These are phyloP conservation scores for Anadara kagoshimensis DNA, from an alignment of 1,140 invertebrate genomes.

Conservation along the genomic window DNA sequence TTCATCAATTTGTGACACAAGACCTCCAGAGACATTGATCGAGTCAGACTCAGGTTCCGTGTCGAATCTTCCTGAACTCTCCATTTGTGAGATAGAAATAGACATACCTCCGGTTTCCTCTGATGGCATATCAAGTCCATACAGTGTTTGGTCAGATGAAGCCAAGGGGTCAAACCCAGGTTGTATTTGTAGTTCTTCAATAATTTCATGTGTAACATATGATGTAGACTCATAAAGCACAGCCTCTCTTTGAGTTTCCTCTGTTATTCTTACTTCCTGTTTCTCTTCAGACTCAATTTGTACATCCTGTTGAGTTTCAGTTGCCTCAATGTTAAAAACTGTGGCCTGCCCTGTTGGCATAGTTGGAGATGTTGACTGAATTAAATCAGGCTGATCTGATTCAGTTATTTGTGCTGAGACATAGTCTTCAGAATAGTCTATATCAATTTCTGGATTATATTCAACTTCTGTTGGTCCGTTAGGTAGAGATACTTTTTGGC, in stretches of 20 bases:
- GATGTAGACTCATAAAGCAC: constrained; percentile 7
- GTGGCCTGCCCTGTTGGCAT: constrained; percentile 27
- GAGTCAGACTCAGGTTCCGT: constrained; percentile 46
- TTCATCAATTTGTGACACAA: constrained; percentile 47
- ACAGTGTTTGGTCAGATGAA: constrained; percentile 65
- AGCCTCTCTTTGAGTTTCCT: neutral
- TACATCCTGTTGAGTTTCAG: too few relatives aligned
- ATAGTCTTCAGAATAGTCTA: constrained; percentile 59
- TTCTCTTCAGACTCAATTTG: neutral
- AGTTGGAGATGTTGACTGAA: constrained; percentile 26
- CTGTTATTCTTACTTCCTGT: neutral
- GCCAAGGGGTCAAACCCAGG: constrained; percentile 49
- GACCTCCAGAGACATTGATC: constrained; percentile 30
- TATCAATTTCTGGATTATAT: constrained; percentile 75
- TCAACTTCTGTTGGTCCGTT: constrained; percentile 79
- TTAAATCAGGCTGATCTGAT: constrained; percentile 25
- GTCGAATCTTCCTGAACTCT: constrained; percentile 29
- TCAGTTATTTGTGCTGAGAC: constrained; percentile 10
- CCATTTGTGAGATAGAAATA: constrained; percentile 48
- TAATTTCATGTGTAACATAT: constrained; percentile 50
- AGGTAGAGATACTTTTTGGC: constrained; percentile 45
- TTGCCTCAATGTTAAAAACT: neutral
- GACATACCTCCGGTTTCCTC: constrained; percentile 55
- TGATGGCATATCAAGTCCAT: constrained; percentile 70
- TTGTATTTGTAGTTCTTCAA: constrained; percentile 51